Evolutionary conservation across 2,797 vertebrate genomes (phyloP).

Genomic region (Tadarida brasiliensis): DNA sequence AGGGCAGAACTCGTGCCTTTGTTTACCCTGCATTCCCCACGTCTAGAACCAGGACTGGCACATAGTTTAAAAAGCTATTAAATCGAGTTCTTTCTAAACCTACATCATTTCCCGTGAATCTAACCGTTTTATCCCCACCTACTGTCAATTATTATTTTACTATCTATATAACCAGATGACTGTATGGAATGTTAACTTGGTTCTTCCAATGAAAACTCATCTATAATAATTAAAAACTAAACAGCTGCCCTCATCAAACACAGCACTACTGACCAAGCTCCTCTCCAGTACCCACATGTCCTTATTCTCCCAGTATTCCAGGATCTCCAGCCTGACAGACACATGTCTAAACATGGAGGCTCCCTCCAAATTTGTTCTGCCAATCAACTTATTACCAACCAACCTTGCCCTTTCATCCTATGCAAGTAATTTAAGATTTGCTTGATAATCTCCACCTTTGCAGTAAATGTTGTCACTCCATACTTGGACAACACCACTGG

Average conservation of each 20-base stretch:
- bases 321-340: background rate
- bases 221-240: slow-evolving; percentile 1
- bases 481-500: background rate
- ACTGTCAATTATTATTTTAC: background rate
- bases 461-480: background rate
- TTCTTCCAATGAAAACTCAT: background rate
- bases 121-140: background rate
- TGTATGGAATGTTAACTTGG: background rate
- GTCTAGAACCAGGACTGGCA: background rate
- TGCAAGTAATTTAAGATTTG: slow-evolving; percentile 6
- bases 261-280: background rate
- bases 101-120: background rate
- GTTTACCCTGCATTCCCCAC: background rate
- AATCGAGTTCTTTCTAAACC: background rate
- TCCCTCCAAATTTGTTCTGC: background rate
- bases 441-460: background rate
- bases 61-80: background rate
- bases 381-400: slow-evolving; percentile 5
- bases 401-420: slow-evolving; percentile 21
- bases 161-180: background rate
- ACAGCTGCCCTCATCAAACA: background rate
- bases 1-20: background rate
- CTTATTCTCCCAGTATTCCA: background rate
- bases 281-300: background rate
- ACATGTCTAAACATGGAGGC: background rate